phyloP scores from a whole-genome alignment of 1,140 invertebrate species.

The Drosophila sproati region DNA sequence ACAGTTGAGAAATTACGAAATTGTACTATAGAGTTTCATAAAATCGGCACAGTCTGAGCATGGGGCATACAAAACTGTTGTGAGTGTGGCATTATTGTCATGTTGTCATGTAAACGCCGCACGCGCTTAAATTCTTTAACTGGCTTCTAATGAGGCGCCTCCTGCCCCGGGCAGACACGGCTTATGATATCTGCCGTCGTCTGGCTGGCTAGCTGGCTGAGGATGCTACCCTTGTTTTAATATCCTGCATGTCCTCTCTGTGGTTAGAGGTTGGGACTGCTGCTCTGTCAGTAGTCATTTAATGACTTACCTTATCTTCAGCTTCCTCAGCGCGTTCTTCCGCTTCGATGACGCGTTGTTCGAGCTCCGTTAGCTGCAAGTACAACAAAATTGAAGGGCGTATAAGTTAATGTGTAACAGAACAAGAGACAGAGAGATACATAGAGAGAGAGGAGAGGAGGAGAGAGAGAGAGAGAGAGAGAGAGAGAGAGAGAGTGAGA shows the following conservation, averaged over 20 bases:
- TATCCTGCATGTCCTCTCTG: constrained; percentile 1
- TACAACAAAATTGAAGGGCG: constrained; percentile 83
- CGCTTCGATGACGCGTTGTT: constrained; percentile 94
- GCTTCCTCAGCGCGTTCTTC: constrained; percentile 95
- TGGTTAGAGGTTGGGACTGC: no score
- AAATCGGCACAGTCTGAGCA: no score
- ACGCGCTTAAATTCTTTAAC: constrained; percentile 58
- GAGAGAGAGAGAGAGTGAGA: not conserved
- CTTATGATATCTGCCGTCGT: constrained; percentile 14
- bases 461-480: not conserved
- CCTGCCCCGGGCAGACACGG: constrained; percentile 11
- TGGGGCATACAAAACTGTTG: no score
- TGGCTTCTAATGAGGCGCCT: constrained; percentile 54
- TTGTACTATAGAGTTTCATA: no score
- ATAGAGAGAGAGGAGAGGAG: not conserved
- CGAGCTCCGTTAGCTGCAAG: constrained; percentile 95
- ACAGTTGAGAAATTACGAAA: no score
- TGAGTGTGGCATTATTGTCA: constrained; percentile 38
- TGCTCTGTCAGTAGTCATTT: constrained; percentile 57
- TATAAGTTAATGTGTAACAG: not conserved
- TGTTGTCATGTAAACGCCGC: constrained; percentile 55
- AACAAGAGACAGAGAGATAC: not conserved
- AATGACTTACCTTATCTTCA: constrained; percentile 93
- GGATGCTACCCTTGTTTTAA: constrained; percentile 52
- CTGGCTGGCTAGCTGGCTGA: not conserved